These are phyloP conservation scores for Idaea dimidiata DNA, from an alignment of 2,888 invertebrate species.

Conservation along the genomic window DNA sequence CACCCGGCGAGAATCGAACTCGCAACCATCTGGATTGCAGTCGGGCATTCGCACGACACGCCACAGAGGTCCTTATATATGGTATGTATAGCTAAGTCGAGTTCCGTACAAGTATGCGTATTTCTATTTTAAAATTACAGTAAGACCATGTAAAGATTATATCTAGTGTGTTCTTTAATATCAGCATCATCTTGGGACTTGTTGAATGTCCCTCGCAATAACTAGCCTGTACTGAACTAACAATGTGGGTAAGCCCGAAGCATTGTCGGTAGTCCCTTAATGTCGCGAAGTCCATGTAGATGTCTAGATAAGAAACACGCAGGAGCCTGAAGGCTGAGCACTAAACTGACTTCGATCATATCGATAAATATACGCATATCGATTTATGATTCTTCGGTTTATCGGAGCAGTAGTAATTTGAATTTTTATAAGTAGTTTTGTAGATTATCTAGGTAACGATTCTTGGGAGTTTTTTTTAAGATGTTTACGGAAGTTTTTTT, in stretches of 20 bases:
- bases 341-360: constrained; percentile 23
- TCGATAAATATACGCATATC: constrained; percentile 23
- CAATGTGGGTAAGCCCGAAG: constrained; percentile 42
- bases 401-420: constrained; percentile 12
- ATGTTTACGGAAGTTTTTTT: no score
- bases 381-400: constrained; percentile 17
- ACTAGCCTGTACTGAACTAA: constrained; percentile 32
- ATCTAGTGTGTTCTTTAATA: constrained; percentile 20
- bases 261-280: constrained; percentile 61
- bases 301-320: constrained; percentile 59
- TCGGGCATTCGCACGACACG: no score
- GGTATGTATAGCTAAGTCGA: background rate
- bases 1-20: no score
- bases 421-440: background rate
- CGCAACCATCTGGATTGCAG: no score
- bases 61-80: no score
- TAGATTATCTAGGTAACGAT: background rate
- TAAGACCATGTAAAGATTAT: constrained; percentile 20
- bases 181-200: constrained; percentile 24
- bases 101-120: background rate
- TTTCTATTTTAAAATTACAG: constrained; percentile 8
- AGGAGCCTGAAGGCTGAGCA: constrained; percentile 21
- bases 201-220: constrained; percentile 30
- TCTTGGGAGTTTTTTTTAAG: no score
- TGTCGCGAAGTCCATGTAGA: constrained; percentile 61